phyloP scores from a whole-genome alignment of 2,888 invertebrate genomes.

The Ectobius pallidus region DNA sequence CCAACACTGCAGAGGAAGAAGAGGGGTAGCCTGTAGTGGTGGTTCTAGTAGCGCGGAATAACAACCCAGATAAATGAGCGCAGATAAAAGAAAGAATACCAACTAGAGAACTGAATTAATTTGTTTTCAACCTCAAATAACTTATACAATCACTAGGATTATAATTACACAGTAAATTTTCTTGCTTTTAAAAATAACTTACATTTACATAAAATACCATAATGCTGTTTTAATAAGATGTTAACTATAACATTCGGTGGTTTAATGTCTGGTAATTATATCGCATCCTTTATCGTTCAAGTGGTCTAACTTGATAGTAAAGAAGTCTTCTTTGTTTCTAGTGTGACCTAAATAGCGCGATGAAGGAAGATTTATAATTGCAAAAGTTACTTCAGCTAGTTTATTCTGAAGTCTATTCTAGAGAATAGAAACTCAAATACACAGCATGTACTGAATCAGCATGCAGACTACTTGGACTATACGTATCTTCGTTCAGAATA shows the following conservation, averaged over 20 bases:
- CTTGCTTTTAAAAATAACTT: too few relatives aligned
- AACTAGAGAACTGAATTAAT: slow-evolving; percentile 1
- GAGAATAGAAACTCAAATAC: too few relatives aligned
- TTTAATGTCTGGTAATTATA: too few relatives aligned
- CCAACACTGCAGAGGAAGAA: neutral
- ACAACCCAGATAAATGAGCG: slow-evolving; percentile 3
- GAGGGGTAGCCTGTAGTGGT: neutral
- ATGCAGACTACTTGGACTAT: too few relatives aligned
- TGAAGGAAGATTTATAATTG: neutral
- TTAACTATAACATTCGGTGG: too few relatives aligned
- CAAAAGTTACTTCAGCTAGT: neutral
- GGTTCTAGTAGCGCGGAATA: neutral
- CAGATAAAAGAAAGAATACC: neutral
- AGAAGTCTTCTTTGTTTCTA: neutral
- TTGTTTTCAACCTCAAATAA: neutral
- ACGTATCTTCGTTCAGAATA: too few relatives aligned
- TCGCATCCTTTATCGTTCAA: too few relatives aligned
- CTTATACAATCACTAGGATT: too few relatives aligned
- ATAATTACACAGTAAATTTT: too few relatives aligned
- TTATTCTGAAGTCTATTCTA: neutral
- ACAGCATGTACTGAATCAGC: too few relatives aligned
- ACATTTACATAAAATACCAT: too few relatives aligned
- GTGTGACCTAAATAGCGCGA: neutral
- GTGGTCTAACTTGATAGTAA: neutral
- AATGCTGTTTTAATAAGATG: too few relatives aligned